phyloP scores from a whole-genome alignment of 2,888 invertebrate genomes.

The Ormyrus nitidulus region DNA sequence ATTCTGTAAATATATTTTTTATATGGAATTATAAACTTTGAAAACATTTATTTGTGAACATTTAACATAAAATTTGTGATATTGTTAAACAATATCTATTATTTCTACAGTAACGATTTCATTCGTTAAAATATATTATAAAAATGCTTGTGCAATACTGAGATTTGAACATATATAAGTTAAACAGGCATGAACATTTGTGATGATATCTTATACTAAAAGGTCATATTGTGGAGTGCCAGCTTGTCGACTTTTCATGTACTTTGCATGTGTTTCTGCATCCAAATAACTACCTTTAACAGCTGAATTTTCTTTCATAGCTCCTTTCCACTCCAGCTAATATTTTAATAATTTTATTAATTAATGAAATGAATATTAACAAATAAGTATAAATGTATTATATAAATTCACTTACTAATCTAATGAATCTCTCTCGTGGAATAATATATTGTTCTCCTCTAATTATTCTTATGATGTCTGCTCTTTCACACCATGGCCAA shows the following conservation, averaged over 20 bases:
- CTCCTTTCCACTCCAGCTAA: constrained; percentile 82
- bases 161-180: constrained; percentile 16
- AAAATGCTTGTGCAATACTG: constrained; percentile 32
- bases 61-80: constrained; percentile 45
- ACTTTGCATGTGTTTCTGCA: constrained; percentile 85
- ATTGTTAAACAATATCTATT: constrained; percentile 44
- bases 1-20: constrained; percentile 42
- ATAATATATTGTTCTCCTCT: constrained; percentile 81
- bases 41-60: constrained; percentile 45
- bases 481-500: constrained; percentile 75
- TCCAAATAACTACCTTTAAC: constrained; percentile 83
- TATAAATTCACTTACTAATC: constrained; percentile 77
- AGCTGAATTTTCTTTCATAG: constrained; percentile 83
- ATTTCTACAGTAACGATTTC: constrained; percentile 23
- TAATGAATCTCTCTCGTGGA: constrained; percentile 81
- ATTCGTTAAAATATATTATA: constrained; percentile 18
- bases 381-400: neutral
- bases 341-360: constrained; percentile 12
- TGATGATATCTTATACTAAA: constrained; percentile 37
- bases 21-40: constrained; percentile 46
- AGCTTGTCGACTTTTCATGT: constrained; percentile 80
- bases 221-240: constrained; percentile 83
- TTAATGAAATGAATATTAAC: neutral
- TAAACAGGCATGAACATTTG: neutral
- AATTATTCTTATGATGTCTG: constrained; percentile 79